Base-by-base conservation (phyloP, 1,140 invertebrate species). In the Lanistes nyassanus region DNA sequence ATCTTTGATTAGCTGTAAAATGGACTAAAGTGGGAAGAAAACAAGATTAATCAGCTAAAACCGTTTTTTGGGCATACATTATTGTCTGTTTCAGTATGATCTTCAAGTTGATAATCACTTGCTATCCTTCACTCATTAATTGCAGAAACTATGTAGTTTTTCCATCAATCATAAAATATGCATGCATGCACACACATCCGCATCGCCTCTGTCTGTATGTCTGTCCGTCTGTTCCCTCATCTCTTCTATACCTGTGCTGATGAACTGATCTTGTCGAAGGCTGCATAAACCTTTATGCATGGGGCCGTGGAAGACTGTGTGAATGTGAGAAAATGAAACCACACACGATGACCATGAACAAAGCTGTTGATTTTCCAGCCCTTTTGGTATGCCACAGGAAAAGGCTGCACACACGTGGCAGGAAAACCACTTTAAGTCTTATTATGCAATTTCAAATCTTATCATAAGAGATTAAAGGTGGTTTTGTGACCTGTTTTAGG, bases 361-460 rank as follows among this genome's bases (percentile, higher is more conserved):
- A 80, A 80, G 37, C 76, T 75, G 70, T 83, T 74, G 23, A 85
- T 78, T 64, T 81, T 85, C 85, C 85, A 87, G 16, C 84, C 84
- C 53, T 82, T 83, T 29, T 82, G 75, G 60, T 76, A 80, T 42
- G 80, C 79, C 42, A 85, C 78, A 36, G 85, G 84, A 78, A 86
- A 86, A 62, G 82, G 80, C 85, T 86, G 77, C 34, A 81, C 75
- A 69, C 23, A 53, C 34, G n/a, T n/a, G 39, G 29, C 26, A 0
- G 39, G 19, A 74, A 39, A 19, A 76, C 26, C 5, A 47, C 19
- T 13, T 23, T 68, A 16, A 34, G 21, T 19, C 2, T n/a, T n/a
- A n/a, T n/a, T n/a, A n/a, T n/a, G n/a, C n/a, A n/a, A n/a, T n/a
- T n/a, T n/a, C n/a, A n/a, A n/a, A n/a, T n/a, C n/a, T n/a, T n/a